Evolutionary conservation across 2,797 vertebrate species (phyloP).

Genomic region (Pantherophis vulpinus): DNA sequence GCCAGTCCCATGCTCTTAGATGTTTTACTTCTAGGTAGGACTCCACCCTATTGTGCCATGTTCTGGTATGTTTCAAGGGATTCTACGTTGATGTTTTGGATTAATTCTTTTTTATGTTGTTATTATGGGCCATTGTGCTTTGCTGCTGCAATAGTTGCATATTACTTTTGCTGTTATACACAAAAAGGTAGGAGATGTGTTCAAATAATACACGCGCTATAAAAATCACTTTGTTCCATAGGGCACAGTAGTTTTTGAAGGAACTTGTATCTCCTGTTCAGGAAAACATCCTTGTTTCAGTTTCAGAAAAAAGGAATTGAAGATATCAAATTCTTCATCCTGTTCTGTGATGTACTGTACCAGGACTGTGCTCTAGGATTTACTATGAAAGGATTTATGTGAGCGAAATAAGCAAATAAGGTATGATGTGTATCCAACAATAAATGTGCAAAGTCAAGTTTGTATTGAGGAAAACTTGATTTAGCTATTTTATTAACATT

Average conservation of each 20-base stretch:
- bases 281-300: not conserved
- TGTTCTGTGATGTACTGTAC: not conserved
- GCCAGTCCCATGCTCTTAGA: not conserved
- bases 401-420: constrained; percentile 15
- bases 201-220: not conserved
- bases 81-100: not conserved
- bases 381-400: not conserved
- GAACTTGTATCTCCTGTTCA: constrained; percentile 16
- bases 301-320: constrained; percentile 31
- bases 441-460: constrained; percentile 12
- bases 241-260: constrained; percentile 1
- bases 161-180: not conserved
- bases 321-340: constrained; percentile 13
- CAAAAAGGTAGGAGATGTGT: not conserved
- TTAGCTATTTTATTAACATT: constrained; percentile 6
- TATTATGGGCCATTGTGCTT: not conserved
- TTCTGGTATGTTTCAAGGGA: not conserved
- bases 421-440: constrained; percentile 10
- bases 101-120: not conserved
- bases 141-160: not conserved
- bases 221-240: not conserved
- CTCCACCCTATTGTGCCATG: not conserved
- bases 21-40: not conserved
- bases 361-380: not conserved
- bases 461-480: constrained; percentile 19